A percentile compares a stretch with the other conserved stretches of the same genome.
Evolutionary conservation across 2,797 vertebrate genomes (phyloP).

Genomic region (Babyrousa celebensis): DNA sequence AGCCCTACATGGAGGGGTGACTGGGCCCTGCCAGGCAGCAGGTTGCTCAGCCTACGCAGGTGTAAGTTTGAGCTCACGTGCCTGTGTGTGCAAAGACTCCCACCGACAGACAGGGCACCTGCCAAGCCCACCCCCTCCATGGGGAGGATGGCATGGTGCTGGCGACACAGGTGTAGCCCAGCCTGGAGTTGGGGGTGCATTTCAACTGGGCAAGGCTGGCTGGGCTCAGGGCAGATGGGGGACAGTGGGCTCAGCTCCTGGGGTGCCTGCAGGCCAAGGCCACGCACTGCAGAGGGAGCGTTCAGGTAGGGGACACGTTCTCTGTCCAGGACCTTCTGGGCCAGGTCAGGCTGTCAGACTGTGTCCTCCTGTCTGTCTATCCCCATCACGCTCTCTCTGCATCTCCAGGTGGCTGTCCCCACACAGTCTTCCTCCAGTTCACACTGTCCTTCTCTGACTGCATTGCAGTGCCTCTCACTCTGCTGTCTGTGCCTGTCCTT

Average conservation of each 20-base stretch:
- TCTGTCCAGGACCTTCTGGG: background rate
- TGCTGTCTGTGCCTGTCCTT: background rate
- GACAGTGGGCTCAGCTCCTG: too few relatives aligned
- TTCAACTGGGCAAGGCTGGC: too few relatives aligned
- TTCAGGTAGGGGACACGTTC: fast-evolving
- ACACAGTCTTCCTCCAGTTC: background rate
- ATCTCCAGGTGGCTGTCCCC: background rate
- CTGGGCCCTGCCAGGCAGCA: fast-evolving
- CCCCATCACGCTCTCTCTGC: fast-evolving
- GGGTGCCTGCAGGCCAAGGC: background rate
- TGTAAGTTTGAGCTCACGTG: fast-evolving
- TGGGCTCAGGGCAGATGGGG: background rate
- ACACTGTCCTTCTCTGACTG: background rate
- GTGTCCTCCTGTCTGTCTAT: background rate
- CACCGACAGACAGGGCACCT: fast-evolving
- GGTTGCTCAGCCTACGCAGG: fast-evolving
- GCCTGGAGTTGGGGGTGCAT: too few relatives aligned
- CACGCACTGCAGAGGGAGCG: fast-evolving
- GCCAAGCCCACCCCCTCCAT: background rate
- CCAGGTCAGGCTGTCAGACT: too few relatives aligned
- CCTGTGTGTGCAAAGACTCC: fast-evolving
- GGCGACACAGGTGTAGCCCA: background rate
- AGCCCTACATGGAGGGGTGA: background rate
- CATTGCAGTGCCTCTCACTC: background rate
- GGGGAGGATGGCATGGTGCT: background rate